Evolutionary conservation across 1,140 invertebrate species (phyloP).

Genomic region (Drosophila lacertosa): DNA sequence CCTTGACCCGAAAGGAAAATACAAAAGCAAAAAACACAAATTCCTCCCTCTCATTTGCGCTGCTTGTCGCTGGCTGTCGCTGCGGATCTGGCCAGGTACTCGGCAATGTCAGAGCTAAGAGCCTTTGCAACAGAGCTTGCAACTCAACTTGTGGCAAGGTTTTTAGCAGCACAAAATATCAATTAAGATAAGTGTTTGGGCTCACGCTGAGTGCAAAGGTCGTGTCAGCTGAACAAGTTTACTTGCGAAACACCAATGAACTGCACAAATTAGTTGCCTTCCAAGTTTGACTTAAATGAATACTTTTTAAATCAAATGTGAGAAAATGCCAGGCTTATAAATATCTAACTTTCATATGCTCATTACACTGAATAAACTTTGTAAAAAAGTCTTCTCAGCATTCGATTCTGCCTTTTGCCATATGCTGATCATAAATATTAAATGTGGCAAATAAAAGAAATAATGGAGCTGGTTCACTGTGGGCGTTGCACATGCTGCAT

Average conservation of each 20-base stretch:
- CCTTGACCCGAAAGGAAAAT: constrained; percentile 42
- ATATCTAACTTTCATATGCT: too few species aligned
- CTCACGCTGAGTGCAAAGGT: constrained; percentile 1
- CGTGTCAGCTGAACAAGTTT: background rate
- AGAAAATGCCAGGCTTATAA: too few species aligned
- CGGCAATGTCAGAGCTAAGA: constrained; percentile 21
- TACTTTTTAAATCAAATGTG: too few species aligned
- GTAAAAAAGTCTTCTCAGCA: too few species aligned
- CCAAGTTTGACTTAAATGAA: too few species aligned
- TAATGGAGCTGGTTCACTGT: background rate
- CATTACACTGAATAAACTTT: too few species aligned
- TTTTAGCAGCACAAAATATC: constrained; percentile 45
- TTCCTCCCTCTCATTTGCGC: background rate
- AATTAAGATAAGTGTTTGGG: constrained; percentile 61
- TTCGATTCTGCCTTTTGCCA: too few species aligned
- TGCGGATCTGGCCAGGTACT: constrained; percentile 31
- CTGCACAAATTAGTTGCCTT: too few species aligned
- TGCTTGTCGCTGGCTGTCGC: background rate
- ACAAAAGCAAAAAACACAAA: constrained; percentile 11
- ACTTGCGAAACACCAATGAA: too few species aligned
- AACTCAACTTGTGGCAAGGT: constrained; percentile 3
- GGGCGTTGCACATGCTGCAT: background rate
- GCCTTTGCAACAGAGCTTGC: constrained; percentile 26
- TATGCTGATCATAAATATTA: constrained; percentile 1
- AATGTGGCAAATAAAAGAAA: background rate